Percentiles rank a stretch among this genome's conserved stretches.
Conservation (phyloP, 2,113 vertebrate species). For the Picathartes gymnocephalus region DNA sequence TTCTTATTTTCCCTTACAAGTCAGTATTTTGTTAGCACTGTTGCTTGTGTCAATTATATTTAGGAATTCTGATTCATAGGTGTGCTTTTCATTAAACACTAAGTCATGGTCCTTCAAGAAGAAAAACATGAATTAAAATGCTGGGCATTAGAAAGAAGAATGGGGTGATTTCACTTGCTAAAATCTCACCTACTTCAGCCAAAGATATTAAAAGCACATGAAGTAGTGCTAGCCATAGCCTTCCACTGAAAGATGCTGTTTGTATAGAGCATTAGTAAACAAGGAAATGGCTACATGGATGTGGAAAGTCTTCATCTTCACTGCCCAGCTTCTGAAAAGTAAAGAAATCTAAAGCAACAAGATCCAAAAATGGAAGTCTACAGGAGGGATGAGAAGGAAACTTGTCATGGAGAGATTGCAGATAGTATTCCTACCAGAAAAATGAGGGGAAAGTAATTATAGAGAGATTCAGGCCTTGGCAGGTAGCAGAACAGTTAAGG, state of each 20-base stretch:
- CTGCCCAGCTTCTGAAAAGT: neutral
- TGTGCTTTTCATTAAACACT: neutral
- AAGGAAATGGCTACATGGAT: neutral
- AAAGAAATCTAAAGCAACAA: neutral
- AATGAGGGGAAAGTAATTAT: slow-evolving; percentile 27
- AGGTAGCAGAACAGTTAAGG: slow-evolving; percentile 1
- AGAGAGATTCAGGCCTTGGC: neutral
- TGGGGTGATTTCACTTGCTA: neutral
- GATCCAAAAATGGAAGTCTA: neutral
- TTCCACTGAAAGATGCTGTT: neutral
- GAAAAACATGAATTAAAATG: neutral
- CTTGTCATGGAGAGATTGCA: neutral
- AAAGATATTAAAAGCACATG: neutral
- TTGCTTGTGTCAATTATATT: neutral
- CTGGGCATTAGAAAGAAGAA: neutral
- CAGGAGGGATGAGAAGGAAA: neutral
- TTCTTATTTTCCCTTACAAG: neutral
- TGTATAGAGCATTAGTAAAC: neutral
- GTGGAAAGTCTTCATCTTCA: neutral
- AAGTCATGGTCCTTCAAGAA: neutral
- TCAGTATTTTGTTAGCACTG: neutral
- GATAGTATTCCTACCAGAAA: neutral
- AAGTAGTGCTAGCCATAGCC: neutral
- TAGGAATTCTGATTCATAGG: neutral
- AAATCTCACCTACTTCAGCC: neutral